Evolutionary conservation across 2,888 invertebrate genomes (phyloP).

Genomic region (Schizotus pectinicornis): DNA sequence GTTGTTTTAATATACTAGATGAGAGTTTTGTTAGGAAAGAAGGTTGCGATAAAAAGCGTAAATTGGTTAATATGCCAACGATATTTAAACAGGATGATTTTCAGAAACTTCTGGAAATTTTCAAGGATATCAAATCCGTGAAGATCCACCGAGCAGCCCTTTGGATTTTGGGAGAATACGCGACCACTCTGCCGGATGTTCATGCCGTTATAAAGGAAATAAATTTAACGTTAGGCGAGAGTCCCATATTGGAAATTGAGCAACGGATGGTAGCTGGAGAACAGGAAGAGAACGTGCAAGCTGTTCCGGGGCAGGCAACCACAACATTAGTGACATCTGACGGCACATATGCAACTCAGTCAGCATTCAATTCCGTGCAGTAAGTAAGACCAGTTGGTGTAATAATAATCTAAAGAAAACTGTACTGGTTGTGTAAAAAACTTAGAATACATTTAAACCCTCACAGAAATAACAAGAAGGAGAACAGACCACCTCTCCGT

Average conservation of each 20-base stretch:
- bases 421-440: too few relatives aligned
- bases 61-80: too few relatives aligned
- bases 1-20: not conserved
- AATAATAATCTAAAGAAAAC: too few relatives aligned
- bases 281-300: conserved; percentile 59
- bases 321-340: conserved; percentile 93
- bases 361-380: conserved; percentile 87
- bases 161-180: conserved; percentile 98
- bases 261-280: conserved; percentile 78
- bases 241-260: conserved; percentile 69
- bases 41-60: too few relatives aligned
- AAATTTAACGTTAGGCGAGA: conserved; percentile 75
- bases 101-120: conserved; percentile 77
- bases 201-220: conserved; percentile 80
- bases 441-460: too few relatives aligned
- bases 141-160: conserved; percentile 92
- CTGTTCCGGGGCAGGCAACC: conserved; percentile 37
- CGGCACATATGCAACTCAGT: conserved; percentile 98
- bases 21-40: too few relatives aligned
- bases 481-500: conserved; percentile 79
- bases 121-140: conserved; percentile 86
- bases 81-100: conserved; percentile 9
- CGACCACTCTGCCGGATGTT: conserved; percentile 78
- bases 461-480: conserved; percentile 67
- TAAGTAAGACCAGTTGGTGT: conserved; percentile 57